Base-by-base conservation (phyloP, 2,797 vertebrate species). In the Aphelocoma californica region DNA sequence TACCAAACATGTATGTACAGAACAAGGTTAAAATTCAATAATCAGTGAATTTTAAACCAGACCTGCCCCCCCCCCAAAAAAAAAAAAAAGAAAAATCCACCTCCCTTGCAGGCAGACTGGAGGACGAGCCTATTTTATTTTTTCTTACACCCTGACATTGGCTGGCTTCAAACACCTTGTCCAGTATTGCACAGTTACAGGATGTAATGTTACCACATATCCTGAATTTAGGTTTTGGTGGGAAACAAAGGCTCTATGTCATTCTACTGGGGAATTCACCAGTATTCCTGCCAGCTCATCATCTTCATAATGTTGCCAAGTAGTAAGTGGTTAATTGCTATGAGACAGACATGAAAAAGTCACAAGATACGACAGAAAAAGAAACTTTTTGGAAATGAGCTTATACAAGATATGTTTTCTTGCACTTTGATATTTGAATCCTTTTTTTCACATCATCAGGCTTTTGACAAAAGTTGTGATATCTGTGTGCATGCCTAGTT, bases 281-380 rank as follows among this genome's bases (percentile, higher is more conserved):
- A 34, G 17, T 69, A 62, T 67, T 91, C 32, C 34, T 92, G 57
- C 44, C 81, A 89, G 50, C 26, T 93, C 67, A 73, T 84, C 36
- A 51, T 75, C 60, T 79, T 48, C 45, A 19, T 85, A 85, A 66
- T 32, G 28, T 65, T 84, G 60, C 53, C 88, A 90, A 91, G 61
- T 60, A 88, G 58, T 83, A 92, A 85, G n/a, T 45, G 31, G 85
- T 91, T 91, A 93, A 86, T 74, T 73, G n/a, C 42, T 31, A 51
- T 75, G 64, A 93, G 34, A 64, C 48, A 89, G 64, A 77, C 1
- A 1, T 77, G 40, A 25, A 91, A 79, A 88, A 70, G 50, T 69
- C 62, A 73, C 29, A 85, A 80, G n/a, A 87, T 62, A 75, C 29
- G 10, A 64, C 40, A 71, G 67, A 54, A 90, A 87, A 90, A 81